These are phyloP conservation scores for Slavum lentiscoides DNA, from an alignment of 2,888 invertebrate genomes.

Conservation along the genomic window DNA sequence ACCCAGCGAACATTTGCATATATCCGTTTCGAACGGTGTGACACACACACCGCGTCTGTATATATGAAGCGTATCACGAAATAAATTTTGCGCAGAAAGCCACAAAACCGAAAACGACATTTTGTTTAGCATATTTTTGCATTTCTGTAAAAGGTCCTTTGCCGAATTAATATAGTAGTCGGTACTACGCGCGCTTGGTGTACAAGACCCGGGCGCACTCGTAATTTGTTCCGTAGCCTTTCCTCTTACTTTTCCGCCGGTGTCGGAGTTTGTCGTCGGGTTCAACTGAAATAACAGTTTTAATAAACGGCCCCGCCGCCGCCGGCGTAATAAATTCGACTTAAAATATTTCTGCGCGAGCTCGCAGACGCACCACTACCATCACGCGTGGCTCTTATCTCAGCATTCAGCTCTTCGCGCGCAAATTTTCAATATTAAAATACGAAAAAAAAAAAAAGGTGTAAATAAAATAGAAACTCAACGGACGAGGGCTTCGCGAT, in stretches of 20 bases:
- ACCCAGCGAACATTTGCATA: constrained; percentile 7
- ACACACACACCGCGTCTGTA: background rate
- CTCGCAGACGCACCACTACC: no score
- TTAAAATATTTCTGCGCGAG: background rate
- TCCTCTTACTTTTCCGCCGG: background rate
- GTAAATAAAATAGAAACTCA: no score
- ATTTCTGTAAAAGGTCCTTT: constrained; percentile 16
- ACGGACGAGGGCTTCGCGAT: no score
- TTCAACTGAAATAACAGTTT: constrained; percentile 9
- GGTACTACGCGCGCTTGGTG: no score
- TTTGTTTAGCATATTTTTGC: constrained; percentile 40
- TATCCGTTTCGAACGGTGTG: constrained; percentile 12
- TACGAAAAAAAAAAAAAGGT: no score
- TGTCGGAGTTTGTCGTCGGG: background rate
- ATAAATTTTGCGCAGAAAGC: background rate
- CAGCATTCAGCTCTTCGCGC: no score
- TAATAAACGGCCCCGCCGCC: background rate
- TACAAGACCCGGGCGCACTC: background rate
- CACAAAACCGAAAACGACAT: constrained; percentile 6
- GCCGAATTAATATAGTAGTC: background rate
- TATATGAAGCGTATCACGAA: background rate
- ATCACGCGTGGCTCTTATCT: no score
- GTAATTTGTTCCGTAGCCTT: constrained; percentile 15
- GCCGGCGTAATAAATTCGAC: constrained; percentile 18
- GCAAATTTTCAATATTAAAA: no score